These are phyloP conservation scores for Eupithecia insigniata DNA, from an alignment of 2,888 invertebrate genomes.

Conservation along the genomic window DNA sequence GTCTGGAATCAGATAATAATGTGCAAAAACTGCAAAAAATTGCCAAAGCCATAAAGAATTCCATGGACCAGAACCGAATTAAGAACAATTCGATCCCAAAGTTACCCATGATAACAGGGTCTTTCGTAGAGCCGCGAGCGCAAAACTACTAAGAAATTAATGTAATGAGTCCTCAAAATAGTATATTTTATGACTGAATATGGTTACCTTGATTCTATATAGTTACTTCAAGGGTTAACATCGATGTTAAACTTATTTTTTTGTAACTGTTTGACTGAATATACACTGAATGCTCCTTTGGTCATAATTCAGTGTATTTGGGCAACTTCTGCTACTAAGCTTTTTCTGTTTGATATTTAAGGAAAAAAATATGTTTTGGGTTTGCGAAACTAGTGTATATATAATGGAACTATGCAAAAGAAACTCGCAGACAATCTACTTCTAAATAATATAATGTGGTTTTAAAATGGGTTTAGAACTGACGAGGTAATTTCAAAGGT, in stretches of 20 bases:
- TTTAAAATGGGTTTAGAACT: constrained; percentile 60
- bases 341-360: background rate
- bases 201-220: constrained; percentile 48
- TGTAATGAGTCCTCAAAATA: constrained; percentile 47
- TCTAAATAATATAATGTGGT: constrained; percentile 56
- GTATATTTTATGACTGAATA: constrained; percentile 55
- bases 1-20: constrained; percentile 19
- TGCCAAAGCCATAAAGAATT: constrained; percentile 10
- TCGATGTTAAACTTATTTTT: background rate
- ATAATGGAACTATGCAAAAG: background rate
- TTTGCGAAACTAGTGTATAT: background rate
- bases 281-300: background rate
- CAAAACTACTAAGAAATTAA: constrained; percentile 49
- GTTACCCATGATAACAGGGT: constrained; percentile 19
- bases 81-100: constrained; percentile 14
- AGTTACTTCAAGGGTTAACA: background rate
- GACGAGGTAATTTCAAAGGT: constrained; percentile 66
- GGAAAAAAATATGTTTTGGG: background rate
- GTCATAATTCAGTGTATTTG: background rate
- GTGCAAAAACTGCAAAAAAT: constrained; percentile 21
- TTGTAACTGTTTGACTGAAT: background rate
- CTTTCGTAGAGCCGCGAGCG: constrained; percentile 25
- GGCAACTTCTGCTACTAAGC: background rate
- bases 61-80: constrained; percentile 20
- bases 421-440: constrained; percentile 50